Conservation (phyloP, 2,888 invertebrate species). For the Oligia strigilis region DNA sequence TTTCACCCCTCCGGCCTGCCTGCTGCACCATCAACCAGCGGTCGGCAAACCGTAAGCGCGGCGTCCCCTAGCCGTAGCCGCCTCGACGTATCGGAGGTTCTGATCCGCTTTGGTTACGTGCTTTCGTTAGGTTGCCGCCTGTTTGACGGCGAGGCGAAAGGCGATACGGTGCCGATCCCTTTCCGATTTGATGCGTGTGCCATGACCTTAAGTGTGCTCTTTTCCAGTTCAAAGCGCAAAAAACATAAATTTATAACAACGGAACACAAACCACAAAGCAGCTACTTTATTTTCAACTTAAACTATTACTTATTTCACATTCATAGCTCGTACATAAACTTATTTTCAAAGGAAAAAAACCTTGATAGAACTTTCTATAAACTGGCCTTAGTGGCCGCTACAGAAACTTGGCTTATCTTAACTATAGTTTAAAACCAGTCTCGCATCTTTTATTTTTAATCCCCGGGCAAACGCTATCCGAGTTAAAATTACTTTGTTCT, state of each 20-base stretch:
- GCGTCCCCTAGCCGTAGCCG: too few species aligned
- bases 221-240: slow-evolving; percentile 7
- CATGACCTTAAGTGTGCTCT: too few species aligned
- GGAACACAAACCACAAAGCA: slow-evolving; percentile 29
- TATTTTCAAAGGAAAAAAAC: slow-evolving; percentile 77
- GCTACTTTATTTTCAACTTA: slow-evolving; percentile 51
- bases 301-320: slow-evolving; percentile 60
- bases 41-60: too few species aligned
- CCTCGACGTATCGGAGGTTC: too few species aligned
- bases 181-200: too few species aligned
- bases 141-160: too few species aligned
- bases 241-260: slow-evolving; percentile 31
- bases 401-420: slow-evolving; percentile 86
- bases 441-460: slow-evolving; percentile 87
- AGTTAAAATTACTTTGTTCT: slow-evolving; percentile 88
- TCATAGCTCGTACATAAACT: slow-evolving; percentile 65
- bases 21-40: too few species aligned
- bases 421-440: slow-evolving; percentile 84
- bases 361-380: slow-evolving; percentile 81
- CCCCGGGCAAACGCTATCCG: slow-evolving; percentile 81
- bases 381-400: slow-evolving; percentile 78
- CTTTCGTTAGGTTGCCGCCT: too few species aligned
- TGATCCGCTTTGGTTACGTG: too few species aligned
- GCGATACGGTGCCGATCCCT: too few species aligned
- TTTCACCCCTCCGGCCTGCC: too few species aligned